Percentiles rank a stretch among this genome's conserved stretches.
These are phyloP conservation scores for Eretmocerus hayati DNA, from an alignment of 2,888 invertebrate species.

Conservation along the genomic window DNA sequence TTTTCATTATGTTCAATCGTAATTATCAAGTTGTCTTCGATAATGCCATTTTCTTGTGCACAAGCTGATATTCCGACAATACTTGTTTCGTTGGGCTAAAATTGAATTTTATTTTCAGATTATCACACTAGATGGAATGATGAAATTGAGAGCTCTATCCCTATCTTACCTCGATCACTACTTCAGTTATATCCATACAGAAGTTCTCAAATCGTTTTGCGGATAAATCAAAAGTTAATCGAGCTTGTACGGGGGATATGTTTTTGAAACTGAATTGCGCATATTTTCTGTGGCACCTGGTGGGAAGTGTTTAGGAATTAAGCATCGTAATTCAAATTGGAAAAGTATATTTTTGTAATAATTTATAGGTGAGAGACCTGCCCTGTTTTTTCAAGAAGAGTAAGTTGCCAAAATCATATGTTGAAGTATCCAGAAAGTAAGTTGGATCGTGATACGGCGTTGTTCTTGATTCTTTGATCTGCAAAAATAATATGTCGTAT, in stretches of 20 bases:
- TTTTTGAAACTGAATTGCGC: slow-evolving; percentile 50
- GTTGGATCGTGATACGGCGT: slow-evolving; percentile 28
- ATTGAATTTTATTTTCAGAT: no score
- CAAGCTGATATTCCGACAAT: slow-evolving; percentile 33
- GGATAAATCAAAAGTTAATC: slow-evolving; percentile 48
- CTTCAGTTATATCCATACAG: no score
- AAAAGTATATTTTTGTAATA: background rate
- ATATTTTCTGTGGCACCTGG: slow-evolving; percentile 6
- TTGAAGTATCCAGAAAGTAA: slow-evolving; percentile 29
- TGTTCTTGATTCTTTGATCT: slow-evolving; percentile 26
- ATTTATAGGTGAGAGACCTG: background rate
- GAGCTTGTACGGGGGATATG: slow-evolving; percentile 50
- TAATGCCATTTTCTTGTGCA: slow-evolving; percentile 36
- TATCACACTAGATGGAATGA: no score
- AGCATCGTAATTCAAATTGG: no score
- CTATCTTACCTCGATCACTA: no score
- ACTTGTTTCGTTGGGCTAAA: background rate
- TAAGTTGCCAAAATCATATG: slow-evolving; percentile 14
- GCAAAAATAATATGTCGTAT: no score
- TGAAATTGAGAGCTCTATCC: no score
- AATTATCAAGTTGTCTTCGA: slow-evolving; percentile 37
- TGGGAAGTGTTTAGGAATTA: no score
- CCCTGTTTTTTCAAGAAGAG: background rate
- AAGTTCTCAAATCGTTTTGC: no score
- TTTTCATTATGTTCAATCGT: slow-evolving; percentile 55